These are phyloP conservation scores for Sebastes cheni DNA, from an alignment of 2,797 vertebrate species.

Conservation along the genomic window DNA sequence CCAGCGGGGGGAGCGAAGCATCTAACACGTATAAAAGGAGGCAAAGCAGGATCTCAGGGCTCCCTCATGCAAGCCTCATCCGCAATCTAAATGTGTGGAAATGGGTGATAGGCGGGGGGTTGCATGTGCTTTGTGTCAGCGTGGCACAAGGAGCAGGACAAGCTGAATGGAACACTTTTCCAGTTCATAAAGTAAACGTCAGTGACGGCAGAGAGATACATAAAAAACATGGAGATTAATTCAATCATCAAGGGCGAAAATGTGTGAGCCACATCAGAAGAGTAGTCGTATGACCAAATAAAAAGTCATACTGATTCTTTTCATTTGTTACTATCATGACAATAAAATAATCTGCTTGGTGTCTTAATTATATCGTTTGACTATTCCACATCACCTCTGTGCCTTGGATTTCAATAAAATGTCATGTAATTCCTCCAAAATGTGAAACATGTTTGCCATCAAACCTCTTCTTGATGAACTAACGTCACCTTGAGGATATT, in stretches of 20 bases:
- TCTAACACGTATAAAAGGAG: slow-evolving; percentile 45
- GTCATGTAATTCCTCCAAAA: slow-evolving; percentile 21
- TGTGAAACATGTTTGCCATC: slow-evolving; percentile 58
- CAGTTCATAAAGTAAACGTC: slow-evolving; percentile 81
- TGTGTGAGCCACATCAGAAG: slow-evolving; percentile 15
- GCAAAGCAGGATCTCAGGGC: slow-evolving; percentile 45
- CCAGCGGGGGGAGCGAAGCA: slow-evolving; percentile 46
- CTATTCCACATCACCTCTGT: slow-evolving; percentile 17
- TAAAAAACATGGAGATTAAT: slow-evolving; percentile 11
- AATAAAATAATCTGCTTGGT: slow-evolving; percentile 51
- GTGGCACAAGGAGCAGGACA: slow-evolving; percentile 41
- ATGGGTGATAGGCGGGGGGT: slow-evolving; percentile 40
- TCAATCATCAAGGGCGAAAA: background rate
- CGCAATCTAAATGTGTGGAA: slow-evolving; percentile 45
- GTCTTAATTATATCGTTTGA: background rate
- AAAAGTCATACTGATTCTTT: background rate
- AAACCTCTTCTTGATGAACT: slow-evolving; percentile 26
- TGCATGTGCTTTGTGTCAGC: slow-evolving; percentile 68
- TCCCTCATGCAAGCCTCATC: slow-evolving; percentile 62
- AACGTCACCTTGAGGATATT: slow-evolving; percentile 37
- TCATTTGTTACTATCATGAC: slow-evolving; percentile 3
- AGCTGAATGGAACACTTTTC: slow-evolving; percentile 73
- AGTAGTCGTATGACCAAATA: slow-evolving; percentile 3
- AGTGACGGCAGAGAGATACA: slow-evolving; percentile 64
- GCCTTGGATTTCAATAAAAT: slow-evolving; percentile 16